phyloP scores from a whole-genome alignment of 2,888 invertebrate genomes.

The Phortica okadai region DNA sequence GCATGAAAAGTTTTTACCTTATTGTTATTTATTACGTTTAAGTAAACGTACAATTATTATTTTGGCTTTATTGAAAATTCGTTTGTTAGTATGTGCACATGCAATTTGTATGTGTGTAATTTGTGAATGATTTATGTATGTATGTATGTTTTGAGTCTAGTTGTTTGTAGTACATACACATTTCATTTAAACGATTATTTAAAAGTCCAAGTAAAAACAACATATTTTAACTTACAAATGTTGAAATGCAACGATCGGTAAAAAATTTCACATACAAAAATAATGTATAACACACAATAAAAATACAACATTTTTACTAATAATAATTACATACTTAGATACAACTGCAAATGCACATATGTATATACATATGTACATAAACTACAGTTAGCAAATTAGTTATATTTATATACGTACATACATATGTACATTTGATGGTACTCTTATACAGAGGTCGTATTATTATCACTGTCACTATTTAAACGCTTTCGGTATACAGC shows the following conservation, averaged over 20 bases:
- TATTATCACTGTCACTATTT: slow-evolving; percentile 37
- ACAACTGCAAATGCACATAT: background rate
- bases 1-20: background rate
- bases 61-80: background rate
- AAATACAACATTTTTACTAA: background rate
- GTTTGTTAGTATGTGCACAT: too few species aligned
- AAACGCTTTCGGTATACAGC: background rate
- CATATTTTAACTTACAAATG: too few species aligned
- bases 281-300: background rate
- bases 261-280: slow-evolving; percentile 10
- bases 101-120: slow-evolving; percentile 33
- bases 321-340: background rate
- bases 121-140: slow-evolving; percentile 36
- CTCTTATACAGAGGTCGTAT: slow-evolving; percentile 62
- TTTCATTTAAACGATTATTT: too few species aligned
- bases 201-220: too few species aligned
- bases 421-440: background rate
- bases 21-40: too few species aligned
- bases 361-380: too few species aligned
- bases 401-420: background rate
- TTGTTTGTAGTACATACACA: background rate
- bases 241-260: slow-evolving; percentile 6
- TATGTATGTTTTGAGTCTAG: slow-evolving; percentile 44
- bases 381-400: too few species aligned
- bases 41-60: too few species aligned